Evolutionary conservation across 2,113 vertebrate genomes (phyloP).

Genomic region (Epinephelus fuscoguttatus): DNA sequence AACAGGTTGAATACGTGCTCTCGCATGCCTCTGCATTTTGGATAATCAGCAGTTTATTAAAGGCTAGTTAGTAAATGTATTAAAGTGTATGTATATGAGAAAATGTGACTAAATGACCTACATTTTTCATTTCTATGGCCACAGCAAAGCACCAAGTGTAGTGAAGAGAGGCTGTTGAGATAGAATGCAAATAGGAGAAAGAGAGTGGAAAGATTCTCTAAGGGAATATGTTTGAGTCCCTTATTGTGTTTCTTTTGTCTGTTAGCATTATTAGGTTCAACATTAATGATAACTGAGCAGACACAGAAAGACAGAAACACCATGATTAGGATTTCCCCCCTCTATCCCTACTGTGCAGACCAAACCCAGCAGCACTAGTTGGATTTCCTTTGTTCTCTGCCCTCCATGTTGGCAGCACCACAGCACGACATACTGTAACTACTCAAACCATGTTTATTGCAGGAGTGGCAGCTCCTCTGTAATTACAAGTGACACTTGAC

Average conservation of each 20-base stretch:
- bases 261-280: background rate
- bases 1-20: background rate
- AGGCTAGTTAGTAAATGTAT: background rate
- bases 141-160: background rate
- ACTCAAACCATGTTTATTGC: background rate
- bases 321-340: background rate
- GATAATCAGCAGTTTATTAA: conserved; percentile 4
- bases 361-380: background rate
- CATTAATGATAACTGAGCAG: background rate
- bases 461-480: conserved; percentile 13
- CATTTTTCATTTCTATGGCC: background rate
- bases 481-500: conserved; percentile 34
- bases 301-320: background rate
- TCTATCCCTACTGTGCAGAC: background rate
- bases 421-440: background rate
- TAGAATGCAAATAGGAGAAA: too few species aligned
- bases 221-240: background rate
- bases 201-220: background rate
- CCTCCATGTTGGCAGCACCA: background rate
- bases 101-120: background rate
- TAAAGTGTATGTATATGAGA: background rate
- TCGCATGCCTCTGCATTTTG: background rate
- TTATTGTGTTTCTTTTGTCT: background rate
- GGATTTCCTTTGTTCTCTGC: background rate
- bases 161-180: background rate